Evolutionary conservation across 37 sponge, comb jelly and placozoan genomes (phyloP), one percentile per base, ranked within the genome.

Genomic region (Cladorhizidae sp.): DNA sequence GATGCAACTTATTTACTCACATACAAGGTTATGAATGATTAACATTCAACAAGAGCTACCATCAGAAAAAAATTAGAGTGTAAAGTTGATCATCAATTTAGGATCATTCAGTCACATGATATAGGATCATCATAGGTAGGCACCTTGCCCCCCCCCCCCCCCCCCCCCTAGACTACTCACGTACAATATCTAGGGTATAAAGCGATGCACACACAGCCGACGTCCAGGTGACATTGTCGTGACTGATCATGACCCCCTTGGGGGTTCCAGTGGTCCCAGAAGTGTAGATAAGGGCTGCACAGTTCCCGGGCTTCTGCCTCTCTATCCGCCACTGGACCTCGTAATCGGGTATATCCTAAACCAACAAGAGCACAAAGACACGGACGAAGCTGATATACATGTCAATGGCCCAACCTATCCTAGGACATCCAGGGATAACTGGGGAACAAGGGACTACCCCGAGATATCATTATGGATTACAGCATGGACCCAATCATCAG

Each of bases 181-280:
- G 33, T 36, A 92, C 92, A 70, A 74, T 75, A 36, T 64, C 72
- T 0, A 95, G 79, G 18, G 77, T 65, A 45, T 85, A 92, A 62
- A 87, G 68, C 0, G 56, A 59, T 49, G 74, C 58, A 62, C 89
- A 86, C 21, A 90, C 90, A 2, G 67, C 68, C n/a, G 92, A 79
- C 23, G 93, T 93, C 97, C 97, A 96, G 0, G 91, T 91, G 76
- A 91, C 39, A 78, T 97, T 97, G 73, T 97, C 98, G 65, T 97
- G 98, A 70, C 86, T 84, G 33, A 91, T 73, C 98, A 97, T 97
- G 28, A 94, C 98, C 26, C 92, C 98, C 91, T 95, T 95, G 17
- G 95, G 95, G 21, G 73, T 76, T 0, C 95, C 95, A 31, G 95
- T 95, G 65, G 95, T 95, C n/a, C 97, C 97, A 28, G 93, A 93